Conservation (phyloP, 2,113 vertebrate genomes). For the Tragelaphus scriptus region DNA sequence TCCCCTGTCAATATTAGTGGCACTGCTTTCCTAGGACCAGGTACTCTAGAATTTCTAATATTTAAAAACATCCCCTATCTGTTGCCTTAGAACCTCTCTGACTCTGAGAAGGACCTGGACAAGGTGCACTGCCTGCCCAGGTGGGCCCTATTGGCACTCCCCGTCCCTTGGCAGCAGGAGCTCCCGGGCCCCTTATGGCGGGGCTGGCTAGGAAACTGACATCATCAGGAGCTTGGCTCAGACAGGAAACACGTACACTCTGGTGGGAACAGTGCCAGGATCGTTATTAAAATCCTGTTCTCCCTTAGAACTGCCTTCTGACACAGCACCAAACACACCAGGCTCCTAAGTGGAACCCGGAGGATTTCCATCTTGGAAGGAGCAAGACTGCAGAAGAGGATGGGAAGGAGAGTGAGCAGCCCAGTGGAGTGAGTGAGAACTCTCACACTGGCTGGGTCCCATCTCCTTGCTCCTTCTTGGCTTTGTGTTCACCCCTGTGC, state of each 20-base stretch:
- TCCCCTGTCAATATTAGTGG: not conserved
- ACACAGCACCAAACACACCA: not conserved
- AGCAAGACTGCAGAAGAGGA: not conserved
- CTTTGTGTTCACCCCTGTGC: rapidly evolving
- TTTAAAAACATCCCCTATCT: not conserved
- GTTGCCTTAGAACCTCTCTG: not conserved
- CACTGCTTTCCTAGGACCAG: not conserved
- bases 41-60: not conserved
- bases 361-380: not conserved
- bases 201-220: not conserved
- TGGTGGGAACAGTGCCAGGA: not conserved
- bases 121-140: not conserved
- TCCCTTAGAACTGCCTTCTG: not conserved
- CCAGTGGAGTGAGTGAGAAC: rapidly evolving
- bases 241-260: not conserved
- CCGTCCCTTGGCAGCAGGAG: not conserved
- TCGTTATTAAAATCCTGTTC: not conserved
- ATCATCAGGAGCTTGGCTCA: not conserved
- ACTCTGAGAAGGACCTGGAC: not conserved
- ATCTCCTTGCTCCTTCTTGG: not conserved
- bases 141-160: rapidly evolving
- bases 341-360: not conserved
- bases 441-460: no score
- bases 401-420: not conserved
- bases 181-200: not conserved